Base-by-base conservation (phyloP, 1,140 invertebrate species). In the Steinernema feltiae region DNA sequence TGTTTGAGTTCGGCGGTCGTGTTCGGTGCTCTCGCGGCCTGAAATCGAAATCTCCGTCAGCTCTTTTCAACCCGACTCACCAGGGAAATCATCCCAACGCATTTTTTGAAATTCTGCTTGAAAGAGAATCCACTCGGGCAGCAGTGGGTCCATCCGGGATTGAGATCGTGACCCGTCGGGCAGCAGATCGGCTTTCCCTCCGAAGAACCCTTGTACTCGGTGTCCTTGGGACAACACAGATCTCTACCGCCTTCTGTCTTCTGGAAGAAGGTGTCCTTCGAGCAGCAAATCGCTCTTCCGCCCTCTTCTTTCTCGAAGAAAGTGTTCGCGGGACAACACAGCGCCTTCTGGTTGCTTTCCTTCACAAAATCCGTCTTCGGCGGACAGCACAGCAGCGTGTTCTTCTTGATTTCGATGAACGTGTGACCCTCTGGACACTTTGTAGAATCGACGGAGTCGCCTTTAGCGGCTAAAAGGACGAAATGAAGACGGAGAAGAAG, bases 21-120 rank as follows among this genome's bases (percentile, higher is more conserved):
- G 2, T 63, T 12, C 15, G 53, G 53, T 15, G 53, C 7, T 15
- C 3, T 63, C 3, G 15, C 53, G 12, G 15, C 53, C 53, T 63
- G 24, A 63, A 27, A 63, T 7, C 24, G 53, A 63, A 17, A 27
- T 15, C 7, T 17, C 7, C 3, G 53, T n/a, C 3, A 12, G 24
- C 15, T 7, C 7, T 63, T 7, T 7, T 15, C 3, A 21, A 63
- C 2, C 7, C 7, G 24, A 63, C 53, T 12, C 24, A 63, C 53
- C 53, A 63, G 7, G 53, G 53, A 15, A 63, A 63, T 21, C 12
- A 63, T 63, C 24, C 53, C 53, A 15, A 63, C 53, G 24, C 53
- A 63, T 21, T 63, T 15, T 27, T 63, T 63, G 53, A 63, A 63
- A 27, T 27, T 63, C 53, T 63, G 53, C 53, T 63, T 63, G 53